Conservation (phyloP, 2,113 vertebrate genomes). For the Martes martes region DNA sequence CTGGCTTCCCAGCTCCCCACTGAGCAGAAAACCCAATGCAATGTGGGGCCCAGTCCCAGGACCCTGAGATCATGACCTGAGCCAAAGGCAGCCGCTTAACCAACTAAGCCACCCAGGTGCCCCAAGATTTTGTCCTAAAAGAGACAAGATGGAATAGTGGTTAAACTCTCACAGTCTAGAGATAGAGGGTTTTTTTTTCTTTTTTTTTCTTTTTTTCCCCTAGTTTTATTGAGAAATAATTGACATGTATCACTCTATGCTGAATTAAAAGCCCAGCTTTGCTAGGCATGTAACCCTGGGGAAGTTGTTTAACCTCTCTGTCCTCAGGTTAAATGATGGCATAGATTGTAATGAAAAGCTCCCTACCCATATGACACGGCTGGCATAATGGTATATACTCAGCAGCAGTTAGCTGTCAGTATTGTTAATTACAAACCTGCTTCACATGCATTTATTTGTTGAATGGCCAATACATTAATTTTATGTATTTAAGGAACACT, state of each 20-base stretch:
- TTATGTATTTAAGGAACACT: neutral
- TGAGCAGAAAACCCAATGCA: neutral
- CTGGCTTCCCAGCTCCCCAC: neutral
- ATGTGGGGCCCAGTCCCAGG: neutral
- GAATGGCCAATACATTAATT: neutral
- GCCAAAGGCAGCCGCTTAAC: neutral
- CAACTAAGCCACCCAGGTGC: neutral
- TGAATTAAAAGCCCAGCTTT: neutral
- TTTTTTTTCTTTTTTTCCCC: neutral
- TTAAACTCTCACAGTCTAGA: neutral
- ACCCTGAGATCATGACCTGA: neutral
- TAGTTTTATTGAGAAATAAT: neutral
- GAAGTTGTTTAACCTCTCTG: neutral
- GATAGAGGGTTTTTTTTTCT: neutral
- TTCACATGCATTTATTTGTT: neutral
- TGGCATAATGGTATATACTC: accelerated
- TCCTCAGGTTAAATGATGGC: neutral
- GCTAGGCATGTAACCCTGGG: neutral
- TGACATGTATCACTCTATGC: neutral
- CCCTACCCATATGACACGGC: neutral
- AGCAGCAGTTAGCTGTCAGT: neutral
- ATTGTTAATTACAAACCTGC: neutral
- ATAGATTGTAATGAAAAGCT: neutral
- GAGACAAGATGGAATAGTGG: too few species aligned
- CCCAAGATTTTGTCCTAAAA: neutral